phyloP scores from a whole-genome alignment of 2,888 invertebrate species.

The Chalcosyrphus nemorum region DNA sequence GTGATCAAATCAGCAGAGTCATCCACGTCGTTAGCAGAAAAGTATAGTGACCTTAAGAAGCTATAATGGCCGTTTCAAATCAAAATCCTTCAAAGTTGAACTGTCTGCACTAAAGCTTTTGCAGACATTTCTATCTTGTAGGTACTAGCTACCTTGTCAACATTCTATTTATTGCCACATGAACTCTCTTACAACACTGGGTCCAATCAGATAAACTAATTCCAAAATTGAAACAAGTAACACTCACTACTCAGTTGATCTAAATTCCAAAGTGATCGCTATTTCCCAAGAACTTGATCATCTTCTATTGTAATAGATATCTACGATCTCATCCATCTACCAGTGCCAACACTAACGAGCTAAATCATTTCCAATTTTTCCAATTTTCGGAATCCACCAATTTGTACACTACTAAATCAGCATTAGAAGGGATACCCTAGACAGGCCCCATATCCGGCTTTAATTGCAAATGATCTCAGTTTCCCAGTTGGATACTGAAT shows the following conservation, averaged over 20 bases:
- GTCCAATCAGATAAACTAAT: background rate
- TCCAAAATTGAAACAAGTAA: too few relatives aligned
- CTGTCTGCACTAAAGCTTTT: too few relatives aligned
- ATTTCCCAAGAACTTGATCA: background rate
- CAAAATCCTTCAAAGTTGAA: too few relatives aligned
- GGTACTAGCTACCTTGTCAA: too few relatives aligned
- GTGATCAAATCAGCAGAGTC: too few relatives aligned
- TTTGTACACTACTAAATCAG: background rate
- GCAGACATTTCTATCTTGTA: too few relatives aligned
- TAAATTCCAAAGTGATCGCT: background rate
- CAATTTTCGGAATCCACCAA: background rate
- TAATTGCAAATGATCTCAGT: constrained; percentile 23
- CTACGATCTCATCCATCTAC: background rate
- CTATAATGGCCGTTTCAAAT: too few relatives aligned
- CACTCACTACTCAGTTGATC: background rate
- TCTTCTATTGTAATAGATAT: background rate
- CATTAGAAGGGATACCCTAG: background rate
- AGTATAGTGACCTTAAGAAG: too few relatives aligned
- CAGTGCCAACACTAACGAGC: background rate
- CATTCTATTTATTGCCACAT: too few relatives aligned
- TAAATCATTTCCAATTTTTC: background rate
- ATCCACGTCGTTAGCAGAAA: too few relatives aligned
- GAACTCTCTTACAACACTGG: too few relatives aligned
- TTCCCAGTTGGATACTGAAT: background rate
- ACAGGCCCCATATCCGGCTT: background rate